Base-by-base conservation (phyloP, 37 sponge, comb jelly and placozoan species). In the Hormiphora californensis region DNA sequence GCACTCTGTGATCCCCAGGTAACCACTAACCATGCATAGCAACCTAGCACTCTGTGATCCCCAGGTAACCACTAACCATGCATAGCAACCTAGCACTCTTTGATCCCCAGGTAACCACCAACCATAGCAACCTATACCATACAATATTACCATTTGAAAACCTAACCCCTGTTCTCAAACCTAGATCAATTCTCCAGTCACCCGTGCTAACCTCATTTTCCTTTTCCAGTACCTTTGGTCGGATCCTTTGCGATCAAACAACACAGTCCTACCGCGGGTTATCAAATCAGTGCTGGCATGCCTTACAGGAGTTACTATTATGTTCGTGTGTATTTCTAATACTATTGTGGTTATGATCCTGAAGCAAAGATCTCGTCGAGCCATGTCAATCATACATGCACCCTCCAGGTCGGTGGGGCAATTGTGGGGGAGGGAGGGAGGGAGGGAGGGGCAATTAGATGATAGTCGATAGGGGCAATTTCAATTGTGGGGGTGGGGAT, bases 41-140 rank as follows among this genome's bases (percentile, higher is more conserved):
- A 57, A 57, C 59, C 59, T 57, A 23, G 59, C 59, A 27, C 59
- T 57, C 17, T 57, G 59, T 12, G 59, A 57, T 30, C 59, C 59
- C 11, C 59, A 57, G 59, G 59, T 57, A 3, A 57, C 8, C 51
- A 17, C n/a, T n/a, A n/a, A n/a, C n/a, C n/a, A n/a, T n/a, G n/a
- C 12, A 12, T 12, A 46, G 12, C 8, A 17, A 8, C 8, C 51
- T 46, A 8, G 12, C 51, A 46, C 15, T 49, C 15, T 49, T 9
- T 49, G n/a, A n/a, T n/a, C n/a, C n/a, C n/a, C n/a, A n/a, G n/a
- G n/a, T n/a, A n/a, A n/a, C n/a, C n/a, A n/a, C n/a, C n/a, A n/a
- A n/a, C n/a, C n/a, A n/a, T n/a, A n/a, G n/a, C n/a, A n/a, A n/a
- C n/a, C n/a, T n/a, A n/a, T n/a, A n/a, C n/a, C n/a, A n/a, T n/a